A percentile compares a stretch with the other conserved stretches of the same genome.
Conservation (phyloP, 2,888 invertebrate genomes). For the Sussaba pulchella region DNA sequence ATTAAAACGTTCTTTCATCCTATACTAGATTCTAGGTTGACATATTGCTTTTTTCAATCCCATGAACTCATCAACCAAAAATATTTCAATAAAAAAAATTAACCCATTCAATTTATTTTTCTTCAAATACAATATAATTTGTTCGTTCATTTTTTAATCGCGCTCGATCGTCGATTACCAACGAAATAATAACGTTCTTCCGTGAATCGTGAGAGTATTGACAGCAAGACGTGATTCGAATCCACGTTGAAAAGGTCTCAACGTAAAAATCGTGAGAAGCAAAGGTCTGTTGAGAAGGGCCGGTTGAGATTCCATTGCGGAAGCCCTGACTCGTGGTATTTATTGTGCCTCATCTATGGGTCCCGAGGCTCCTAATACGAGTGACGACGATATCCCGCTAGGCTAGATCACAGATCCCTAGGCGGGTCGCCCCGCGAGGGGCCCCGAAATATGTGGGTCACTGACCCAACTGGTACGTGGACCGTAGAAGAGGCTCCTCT, state of each 20-base stretch:
- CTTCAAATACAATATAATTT: no score
- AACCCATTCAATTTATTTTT: no score
- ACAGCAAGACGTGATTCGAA: no score
- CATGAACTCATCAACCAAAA: no score
- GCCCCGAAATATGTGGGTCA: constrained; percentile 81
- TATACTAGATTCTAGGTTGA: no score
- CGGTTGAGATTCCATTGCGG: neutral
- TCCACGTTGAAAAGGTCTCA: neutral
- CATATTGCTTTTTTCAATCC: no score
- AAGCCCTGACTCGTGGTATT: constrained; percentile 9
- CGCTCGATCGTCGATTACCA: no score
- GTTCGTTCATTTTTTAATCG: no score
- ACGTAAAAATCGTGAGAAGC: neutral
- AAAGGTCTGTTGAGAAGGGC: neutral
- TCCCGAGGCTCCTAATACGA: constrained; percentile 41
- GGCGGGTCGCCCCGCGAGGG: constrained; percentile 66
- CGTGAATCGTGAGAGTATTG: no score
- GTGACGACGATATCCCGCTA: constrained; percentile 51
- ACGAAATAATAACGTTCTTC: no score
- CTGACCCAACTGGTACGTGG: constrained; percentile 75
- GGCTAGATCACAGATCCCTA: constrained; percentile 36
- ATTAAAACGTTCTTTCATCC: no score
- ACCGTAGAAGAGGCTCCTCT: constrained; percentile 59
- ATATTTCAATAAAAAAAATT: no score
- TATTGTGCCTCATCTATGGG: constrained; percentile 21